Evolutionary conservation across 2,113 vertebrate species (phyloP).

Genomic region (Maccullochella peelii): DNA sequence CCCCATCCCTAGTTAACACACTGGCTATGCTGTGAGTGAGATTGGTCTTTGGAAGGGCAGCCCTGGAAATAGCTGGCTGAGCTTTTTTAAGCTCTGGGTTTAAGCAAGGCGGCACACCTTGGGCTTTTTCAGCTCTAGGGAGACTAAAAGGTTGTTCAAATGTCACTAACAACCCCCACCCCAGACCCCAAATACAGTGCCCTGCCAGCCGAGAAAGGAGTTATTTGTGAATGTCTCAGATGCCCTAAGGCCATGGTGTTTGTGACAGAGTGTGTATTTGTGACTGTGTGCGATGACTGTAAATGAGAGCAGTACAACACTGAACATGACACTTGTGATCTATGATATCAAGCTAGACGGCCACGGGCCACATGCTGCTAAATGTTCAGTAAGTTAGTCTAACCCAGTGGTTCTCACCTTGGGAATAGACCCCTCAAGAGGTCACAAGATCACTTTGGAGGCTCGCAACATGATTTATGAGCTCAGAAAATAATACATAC

Average conservation of each 20-base stretch:
- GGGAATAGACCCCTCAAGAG: neutral
- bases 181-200: slow-evolving; percentile 50
- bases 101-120: slow-evolving; percentile 68
- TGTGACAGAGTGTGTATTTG: slow-evolving; percentile 48
- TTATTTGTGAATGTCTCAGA: slow-evolving; percentile 72
- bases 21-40: slow-evolving; percentile 29
- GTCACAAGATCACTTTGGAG: neutral
- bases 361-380: slow-evolving; percentile 39
- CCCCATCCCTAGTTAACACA: too few relatives aligned
- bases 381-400: slow-evolving; percentile 32
- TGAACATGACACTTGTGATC: slow-evolving; percentile 48
- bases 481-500: neutral
- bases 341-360: slow-evolving; percentile 39
- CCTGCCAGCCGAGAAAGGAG: slow-evolving; percentile 48
- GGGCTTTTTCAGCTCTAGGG: slow-evolving; percentile 64
- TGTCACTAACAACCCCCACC: slow-evolving; percentile 66
- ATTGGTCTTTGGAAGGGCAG: slow-evolving; percentile 52
- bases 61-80: slow-evolving; percentile 61
- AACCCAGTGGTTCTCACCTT: slow-evolving; percentile 16
- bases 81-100: slow-evolving; percentile 68
- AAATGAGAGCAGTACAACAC: slow-evolving; percentile 52
- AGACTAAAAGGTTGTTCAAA: slow-evolving; percentile 79
- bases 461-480: neutral
- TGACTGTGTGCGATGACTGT: slow-evolving; percentile 47
- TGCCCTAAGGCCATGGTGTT: slow-evolving; percentile 54